Base-by-base conservation (phyloP, 1,140 invertebrate genomes). In the Zaprionus capensis region DNA sequence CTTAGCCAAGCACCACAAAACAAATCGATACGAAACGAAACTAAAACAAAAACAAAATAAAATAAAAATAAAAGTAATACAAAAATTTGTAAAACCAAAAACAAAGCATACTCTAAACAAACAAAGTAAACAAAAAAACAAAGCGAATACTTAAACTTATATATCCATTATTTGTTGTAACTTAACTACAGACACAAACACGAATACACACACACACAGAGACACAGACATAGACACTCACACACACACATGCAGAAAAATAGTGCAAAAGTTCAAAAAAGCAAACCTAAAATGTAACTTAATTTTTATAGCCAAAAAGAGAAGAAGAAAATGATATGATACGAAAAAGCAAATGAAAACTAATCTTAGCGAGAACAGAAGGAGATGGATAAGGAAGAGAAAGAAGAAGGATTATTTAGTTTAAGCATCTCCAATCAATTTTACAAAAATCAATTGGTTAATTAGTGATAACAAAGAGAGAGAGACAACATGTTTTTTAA, bases 241-340 rank as follows among this genome's bases (percentile, higher is more conserved):
- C 56, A 91, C 51, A 75, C 70, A 75, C 53, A 83, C 76, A 88
- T 65, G 69, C 69, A 71, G 38, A 71, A 73, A 80, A 91, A 91
- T 82, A 87, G 86, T 91, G 80, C 87, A 91, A 87, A 82, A 87
- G 71, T 80, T 82, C 72, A 91, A 84, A 79, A 90, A 90, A 72
- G 57, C 64, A 75, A 51, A 78, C 68, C 31, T 62, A 69, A 82
- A 72, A 76, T 71, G 74, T 87, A 91, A 88, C 81, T 91, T 91
- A 91, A 91, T 91, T 91, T 91, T 91, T 91, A 91, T 91, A 91
- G 88, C 88, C 88, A 91, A 91, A 83, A 91, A 80, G 68, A 67
- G 64, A 68, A 73, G 24, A 34, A 34, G 49, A 81, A 71, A 74
- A 73, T 31, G 46, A 79, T 71, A 79, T 28, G 20, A 44, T 53